Base-by-base conservation (phyloP, 2,113 vertebrate genomes). In the Numenius arquata region DNA sequence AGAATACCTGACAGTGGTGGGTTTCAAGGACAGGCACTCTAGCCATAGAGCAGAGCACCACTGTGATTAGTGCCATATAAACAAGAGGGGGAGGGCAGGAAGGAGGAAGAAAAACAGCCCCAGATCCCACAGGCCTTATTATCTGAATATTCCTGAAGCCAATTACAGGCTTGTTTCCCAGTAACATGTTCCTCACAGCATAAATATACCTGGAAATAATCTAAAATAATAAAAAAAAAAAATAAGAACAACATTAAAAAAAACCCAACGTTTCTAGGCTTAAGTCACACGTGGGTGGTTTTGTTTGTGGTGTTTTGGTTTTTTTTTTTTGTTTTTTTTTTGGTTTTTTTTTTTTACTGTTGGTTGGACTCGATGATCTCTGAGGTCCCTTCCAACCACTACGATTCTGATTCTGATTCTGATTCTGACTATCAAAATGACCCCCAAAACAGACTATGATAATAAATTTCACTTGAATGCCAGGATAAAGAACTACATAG, bases 121-220 rank as follows among this genome's bases (percentile, higher is more conserved):
- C 85, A 88, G 48, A 85, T 93, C 87, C 93, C 95, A 81, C 14
- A 82, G 81, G 77, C 45, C 66, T 91, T 85, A 79, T 95, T 87
- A 82, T 68, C 56, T 50, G 61, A 88, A 72, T 82, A 91, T 40
- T 91, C 30, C 81, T 82, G 45, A 87, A 79, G 66, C 36, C 8
- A 91, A 45, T 88, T 94, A 95, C 48, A 53, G 40, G 29, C 34
- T 78, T 85, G 36, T 82, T 91, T 93, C 70, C 61, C 83, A 77
- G 72, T 70, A 93, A 92, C 21, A 12, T 17, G 90, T 50, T 83
- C 55, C n/a, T 47, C 58, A 56, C 43, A 72, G 45, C 22, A 82
- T 18, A 95, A 91, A 85, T 45, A 87, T 79, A 91, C 61, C 56
- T 85, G 56, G 43, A 91, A 89, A 78, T 68, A 63, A 86, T 32